Evolutionary conservation across 2,113 vertebrate genomes (phyloP).

Genomic region (Nansenia antarctica): DNA sequence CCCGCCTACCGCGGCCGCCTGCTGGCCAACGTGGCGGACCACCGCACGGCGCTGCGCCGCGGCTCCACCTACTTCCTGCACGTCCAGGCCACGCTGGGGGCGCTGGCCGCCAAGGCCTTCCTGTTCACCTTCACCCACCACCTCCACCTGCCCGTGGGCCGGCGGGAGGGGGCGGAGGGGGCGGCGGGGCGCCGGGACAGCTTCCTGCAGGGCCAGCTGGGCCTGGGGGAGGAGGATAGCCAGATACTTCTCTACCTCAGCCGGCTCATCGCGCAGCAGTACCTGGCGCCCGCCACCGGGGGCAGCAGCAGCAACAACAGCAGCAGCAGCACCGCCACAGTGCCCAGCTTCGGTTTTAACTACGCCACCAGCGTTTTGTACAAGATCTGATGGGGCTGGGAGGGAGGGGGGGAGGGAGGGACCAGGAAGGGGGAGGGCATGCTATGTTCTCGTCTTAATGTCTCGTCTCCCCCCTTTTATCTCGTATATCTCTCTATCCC

Average conservation of each 20-base stretch:
- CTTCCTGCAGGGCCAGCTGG: constrained; percentile 82
- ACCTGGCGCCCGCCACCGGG: constrained; percentile 75
- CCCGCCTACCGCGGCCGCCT: constrained; percentile 84
- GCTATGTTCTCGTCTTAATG: constrained; percentile 31
- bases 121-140: constrained; percentile 94
- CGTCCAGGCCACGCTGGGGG: constrained; percentile 84
- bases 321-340: background rate
- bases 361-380: constrained; percentile 94
- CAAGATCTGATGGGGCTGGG: constrained; percentile 82
- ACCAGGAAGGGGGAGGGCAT: background rate
- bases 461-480: constrained; percentile 8
- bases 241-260: constrained; percentile 90
- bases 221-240: constrained; percentile 85
- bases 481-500: no score
- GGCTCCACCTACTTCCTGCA: constrained; percentile 95
- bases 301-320: constrained; percentile 23
- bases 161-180: constrained; percentile 63
- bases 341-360: constrained; percentile 86
- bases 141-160: constrained; percentile 86
- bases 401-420: background rate
- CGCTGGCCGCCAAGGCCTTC: constrained; percentile 89
- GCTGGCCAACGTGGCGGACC: constrained; percentile 86
- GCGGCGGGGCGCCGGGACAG: constrained; percentile 61
- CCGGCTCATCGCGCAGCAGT: constrained; percentile 87
- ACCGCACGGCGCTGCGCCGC: constrained; percentile 91